Conservation (phyloP, 2,888 invertebrate genomes). For the Sericinus montela region DNA sequence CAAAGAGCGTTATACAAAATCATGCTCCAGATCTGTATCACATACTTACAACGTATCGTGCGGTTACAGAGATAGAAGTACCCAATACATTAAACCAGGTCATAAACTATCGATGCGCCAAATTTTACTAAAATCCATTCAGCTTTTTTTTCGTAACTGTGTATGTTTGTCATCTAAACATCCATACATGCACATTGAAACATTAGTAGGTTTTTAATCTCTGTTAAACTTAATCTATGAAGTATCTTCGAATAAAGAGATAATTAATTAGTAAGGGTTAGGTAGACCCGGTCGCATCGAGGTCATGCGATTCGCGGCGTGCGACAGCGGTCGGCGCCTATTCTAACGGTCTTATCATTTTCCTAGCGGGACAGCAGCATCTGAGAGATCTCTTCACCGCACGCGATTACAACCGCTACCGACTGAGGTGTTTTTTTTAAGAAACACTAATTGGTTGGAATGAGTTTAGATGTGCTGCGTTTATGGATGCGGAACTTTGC, state of each 20-base stretch:
- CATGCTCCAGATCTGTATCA: too few species aligned
- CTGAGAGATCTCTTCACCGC: conserved; percentile 1
- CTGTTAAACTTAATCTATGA: too few species aligned
- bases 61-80: too few species aligned
- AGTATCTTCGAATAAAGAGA: background rate
- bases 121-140: too few species aligned
- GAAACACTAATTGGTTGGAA: conserved; percentile 2
- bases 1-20: too few species aligned
- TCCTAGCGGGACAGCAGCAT: conserved; percentile 18
- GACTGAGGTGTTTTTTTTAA: conserved; percentile 5
- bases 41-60: too few species aligned
- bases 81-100: too few species aligned
- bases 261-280: conserved; percentile 13
- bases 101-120: too few species aligned
- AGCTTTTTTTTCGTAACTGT: too few species aligned
- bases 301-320: conserved; percentile 1
- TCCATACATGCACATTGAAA: too few species aligned
- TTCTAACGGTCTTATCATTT: conserved; percentile 21
- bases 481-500: background rate
- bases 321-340: conserved; percentile 12
- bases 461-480: background rate
- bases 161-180: too few species aligned
- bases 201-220: too few species aligned
- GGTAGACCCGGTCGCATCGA: background rate
- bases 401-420: conserved; percentile 1